Evolutionary conservation across 1,140 invertebrate genomes (phyloP).

Genomic region (Zaprionus gabonicus): DNA sequence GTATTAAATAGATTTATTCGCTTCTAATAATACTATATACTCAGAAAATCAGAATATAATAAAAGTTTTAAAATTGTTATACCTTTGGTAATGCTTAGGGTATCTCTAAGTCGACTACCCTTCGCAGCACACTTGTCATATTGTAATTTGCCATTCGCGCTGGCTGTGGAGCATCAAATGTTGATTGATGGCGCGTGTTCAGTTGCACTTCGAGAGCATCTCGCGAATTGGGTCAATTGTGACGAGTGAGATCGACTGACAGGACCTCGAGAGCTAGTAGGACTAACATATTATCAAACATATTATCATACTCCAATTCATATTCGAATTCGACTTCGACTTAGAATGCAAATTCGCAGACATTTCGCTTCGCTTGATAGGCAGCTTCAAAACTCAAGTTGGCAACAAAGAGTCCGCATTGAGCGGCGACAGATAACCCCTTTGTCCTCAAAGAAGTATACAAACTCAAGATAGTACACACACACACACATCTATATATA

Average conservation of each 20-base stretch:
- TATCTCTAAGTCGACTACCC: not conserved
- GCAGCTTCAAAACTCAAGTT: constrained; percentile 16
- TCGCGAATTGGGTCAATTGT: constrained; percentile 62
- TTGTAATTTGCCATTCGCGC: constrained; percentile 25
- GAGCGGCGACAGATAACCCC: constrained; percentile 72
- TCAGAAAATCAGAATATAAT: too few species aligned
- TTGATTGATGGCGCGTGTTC: constrained; percentile 74
- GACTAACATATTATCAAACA: not conserved
- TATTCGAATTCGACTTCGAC: not conserved
- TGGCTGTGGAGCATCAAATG: constrained; percentile 30
- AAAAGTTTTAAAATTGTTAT: not conserved
- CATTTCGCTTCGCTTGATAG: not conserved
- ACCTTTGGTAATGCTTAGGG: not conserved
- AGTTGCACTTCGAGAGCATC: constrained; percentile 33
- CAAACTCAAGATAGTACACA: not conserved
- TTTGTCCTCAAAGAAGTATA: constrained; percentile 52
- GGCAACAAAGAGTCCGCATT: constrained; percentile 63
- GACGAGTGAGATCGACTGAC: constrained; percentile 50
- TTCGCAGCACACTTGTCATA: not conserved
- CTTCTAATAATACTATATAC: too few species aligned
- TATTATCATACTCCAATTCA: not conserved
- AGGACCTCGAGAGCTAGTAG: constrained; percentile 7
- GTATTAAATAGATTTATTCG: not conserved
- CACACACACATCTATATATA: constrained; percentile 8
- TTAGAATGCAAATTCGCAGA: not conserved